A percentile compares a stretch with the other conserved stretches of the same genome.
These are phyloP conservation scores for Heliconius hewitsoni DNA, from an alignment of 1,140 invertebrate genomes.

Conservation along the genomic window DNA sequence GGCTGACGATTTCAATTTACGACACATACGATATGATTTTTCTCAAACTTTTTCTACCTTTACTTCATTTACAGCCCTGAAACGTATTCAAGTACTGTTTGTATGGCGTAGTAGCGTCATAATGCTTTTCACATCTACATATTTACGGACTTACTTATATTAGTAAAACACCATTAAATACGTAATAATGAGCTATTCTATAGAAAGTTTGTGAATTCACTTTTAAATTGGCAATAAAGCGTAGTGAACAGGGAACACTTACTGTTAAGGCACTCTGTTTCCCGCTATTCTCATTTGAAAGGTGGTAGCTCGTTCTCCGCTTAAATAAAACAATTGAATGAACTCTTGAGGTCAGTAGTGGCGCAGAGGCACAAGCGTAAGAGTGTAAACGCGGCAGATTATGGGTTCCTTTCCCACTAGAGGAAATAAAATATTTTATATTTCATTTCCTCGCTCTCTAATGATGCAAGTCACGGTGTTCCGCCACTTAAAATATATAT, in stretches of 20 bases:
- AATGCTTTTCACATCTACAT: slow-evolving; percentile 22
- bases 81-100: slow-evolving; percentile 25
- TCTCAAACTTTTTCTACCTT: not conserved
- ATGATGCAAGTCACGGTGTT: no score
- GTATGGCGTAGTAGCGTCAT: slow-evolving; percentile 20
- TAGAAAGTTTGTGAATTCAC: not conserved
- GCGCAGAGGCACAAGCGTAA: not conserved
- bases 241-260: no score
- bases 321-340: no score
- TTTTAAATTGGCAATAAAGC: not conserved
- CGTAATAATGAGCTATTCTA: not conserved
- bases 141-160: slow-evolving; percentile 28
- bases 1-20: not conserved
- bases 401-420: not conserved
- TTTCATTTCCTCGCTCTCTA: no score
- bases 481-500: no score
- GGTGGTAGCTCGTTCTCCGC: no score
- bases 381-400: not conserved
- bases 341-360: no score
- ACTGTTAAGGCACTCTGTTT: no score
- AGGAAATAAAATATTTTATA: not conserved
- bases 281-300: no score
- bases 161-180: not conserved
- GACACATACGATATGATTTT: not conserved
- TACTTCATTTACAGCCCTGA: slow-evolving; percentile 26